Evolutionary conservation across 2,113 vertebrate species (phyloP).

Genomic region (Orcinus orca): DNA sequence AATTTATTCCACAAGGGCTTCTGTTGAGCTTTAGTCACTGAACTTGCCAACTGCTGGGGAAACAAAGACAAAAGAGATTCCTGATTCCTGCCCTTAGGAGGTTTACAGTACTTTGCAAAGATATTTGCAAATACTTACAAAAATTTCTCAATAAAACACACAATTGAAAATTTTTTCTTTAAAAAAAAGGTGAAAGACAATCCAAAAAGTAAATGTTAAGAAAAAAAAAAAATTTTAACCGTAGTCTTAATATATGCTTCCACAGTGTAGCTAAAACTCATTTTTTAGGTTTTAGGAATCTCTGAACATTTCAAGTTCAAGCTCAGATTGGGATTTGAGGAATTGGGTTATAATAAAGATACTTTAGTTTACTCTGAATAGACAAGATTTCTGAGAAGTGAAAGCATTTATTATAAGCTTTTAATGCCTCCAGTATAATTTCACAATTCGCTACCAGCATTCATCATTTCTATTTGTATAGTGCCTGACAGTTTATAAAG

Average conservation of each 20-base stretch:
- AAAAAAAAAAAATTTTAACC: background rate
- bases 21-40: background rate
- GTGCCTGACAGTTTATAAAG: constrained; percentile 44
- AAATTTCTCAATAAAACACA: background rate
- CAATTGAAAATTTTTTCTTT: background rate
- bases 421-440: constrained; percentile 55
- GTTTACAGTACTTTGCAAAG: background rate
- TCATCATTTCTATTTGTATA: constrained; percentile 22
- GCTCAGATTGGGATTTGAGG: background rate
- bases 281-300: background rate
- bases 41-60: background rate
- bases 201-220: background rate
- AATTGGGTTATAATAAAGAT: constrained; percentile 18
- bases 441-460: constrained; percentile 6
- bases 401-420: constrained; percentile 47
- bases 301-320: background rate
- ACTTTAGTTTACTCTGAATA: constrained; percentile 23
- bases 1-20: background rate
- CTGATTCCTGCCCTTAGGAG: background rate
- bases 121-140: background rate
- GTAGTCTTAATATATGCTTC: background rate
- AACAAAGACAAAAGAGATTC: background rate
- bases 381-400: constrained; percentile 16
- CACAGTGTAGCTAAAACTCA: background rate
- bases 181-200: background rate